Evolutionary conservation across 1,140 invertebrate genomes (phyloP).

Genomic region (Leptinotarsa texana): DNA sequence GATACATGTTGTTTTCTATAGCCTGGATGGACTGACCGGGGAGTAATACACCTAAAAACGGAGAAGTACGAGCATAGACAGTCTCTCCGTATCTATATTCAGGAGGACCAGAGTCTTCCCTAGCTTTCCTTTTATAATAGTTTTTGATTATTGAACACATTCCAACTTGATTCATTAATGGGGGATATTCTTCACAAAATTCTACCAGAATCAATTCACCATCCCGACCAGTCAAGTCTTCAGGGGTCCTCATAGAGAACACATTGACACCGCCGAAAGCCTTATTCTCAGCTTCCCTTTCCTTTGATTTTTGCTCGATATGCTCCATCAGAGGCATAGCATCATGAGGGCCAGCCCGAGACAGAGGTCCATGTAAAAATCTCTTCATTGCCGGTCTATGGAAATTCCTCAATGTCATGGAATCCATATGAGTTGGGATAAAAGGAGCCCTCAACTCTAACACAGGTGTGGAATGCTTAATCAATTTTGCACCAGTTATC

Average conservation of each 20-base stretch:
- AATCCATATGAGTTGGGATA: conserved; percentile 91
- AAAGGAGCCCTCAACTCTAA: conserved; percentile 93
- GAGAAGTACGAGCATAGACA: conserved; percentile 94
- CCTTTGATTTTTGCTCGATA: conserved; percentile 83
- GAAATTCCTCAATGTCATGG: conserved; percentile 85
- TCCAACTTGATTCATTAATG: conserved; percentile 84
- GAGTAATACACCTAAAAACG: conserved; percentile 91
- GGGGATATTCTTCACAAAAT: conserved; percentile 98
- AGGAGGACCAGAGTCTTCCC: conserved; percentile 88
- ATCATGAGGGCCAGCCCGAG: conserved; percentile 71
- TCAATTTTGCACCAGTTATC: conserved; percentile 80
- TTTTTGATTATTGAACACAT: conserved; percentile 99
- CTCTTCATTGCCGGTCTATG: conserved; percentile 89
- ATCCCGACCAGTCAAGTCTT: conserved; percentile 93
- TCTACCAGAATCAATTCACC: conserved; percentile 93
- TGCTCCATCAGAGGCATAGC: conserved; percentile 84
- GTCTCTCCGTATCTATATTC: conserved; percentile 91
- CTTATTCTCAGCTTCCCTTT: conserved; percentile 89
- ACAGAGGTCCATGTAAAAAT: conserved; percentile 80
- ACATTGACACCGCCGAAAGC: conserved; percentile 97
- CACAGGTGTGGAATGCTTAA: conserved; percentile 97
- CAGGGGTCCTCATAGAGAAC: conserved; percentile 97
- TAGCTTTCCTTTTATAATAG: conserved; percentile 94
- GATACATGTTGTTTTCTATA: conserved; percentile 97
- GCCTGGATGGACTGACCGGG: conserved; percentile 93